Conservation (phyloP, 2,113 vertebrate genomes). For the Elaphurus davidianus region DNA sequence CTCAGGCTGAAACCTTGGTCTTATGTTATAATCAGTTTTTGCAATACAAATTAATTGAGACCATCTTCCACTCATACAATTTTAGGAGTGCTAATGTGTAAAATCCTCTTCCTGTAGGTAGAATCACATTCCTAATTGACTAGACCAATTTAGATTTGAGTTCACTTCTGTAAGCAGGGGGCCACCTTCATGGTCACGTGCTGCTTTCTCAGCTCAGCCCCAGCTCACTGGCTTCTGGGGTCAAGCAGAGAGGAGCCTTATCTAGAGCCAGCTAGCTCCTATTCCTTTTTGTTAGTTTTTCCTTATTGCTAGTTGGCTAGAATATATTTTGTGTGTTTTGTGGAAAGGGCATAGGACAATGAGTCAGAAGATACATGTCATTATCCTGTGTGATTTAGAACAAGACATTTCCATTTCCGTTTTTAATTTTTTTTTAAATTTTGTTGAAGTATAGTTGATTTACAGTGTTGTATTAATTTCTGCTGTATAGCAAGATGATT, state of each 20-base stretch:
- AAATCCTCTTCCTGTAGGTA: not conserved
- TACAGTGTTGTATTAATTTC: not conserved
- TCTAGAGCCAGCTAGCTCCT: not conserved
- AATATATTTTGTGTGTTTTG: not conserved
- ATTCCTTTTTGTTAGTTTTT: not conserved
- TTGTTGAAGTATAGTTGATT: not conserved
- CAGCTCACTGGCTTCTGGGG: not conserved
- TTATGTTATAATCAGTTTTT: not conserved
- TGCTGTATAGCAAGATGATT: not conserved
- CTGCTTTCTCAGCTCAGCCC: not conserved
- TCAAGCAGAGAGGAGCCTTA: not conserved
- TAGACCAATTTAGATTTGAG: not conserved
- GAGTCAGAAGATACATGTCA: not conserved
- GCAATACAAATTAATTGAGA: not conserved
- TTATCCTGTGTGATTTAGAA: not conserved
- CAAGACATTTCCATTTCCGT: not conserved
- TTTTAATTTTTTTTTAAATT: not conserved
- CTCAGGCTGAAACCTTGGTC: not conserved
- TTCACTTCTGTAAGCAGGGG: not conserved
- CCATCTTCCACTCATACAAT: not conserved
- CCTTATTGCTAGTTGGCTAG: not conserved
- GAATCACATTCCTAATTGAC: not conserved
- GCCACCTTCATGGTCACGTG: not conserved
- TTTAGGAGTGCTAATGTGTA: not conserved
- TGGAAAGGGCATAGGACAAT: not conserved